These are phyloP conservation scores for Phylloscopus trochilus DNA, from an alignment of 2,113 vertebrate genomes.

Conservation along the genomic window DNA sequence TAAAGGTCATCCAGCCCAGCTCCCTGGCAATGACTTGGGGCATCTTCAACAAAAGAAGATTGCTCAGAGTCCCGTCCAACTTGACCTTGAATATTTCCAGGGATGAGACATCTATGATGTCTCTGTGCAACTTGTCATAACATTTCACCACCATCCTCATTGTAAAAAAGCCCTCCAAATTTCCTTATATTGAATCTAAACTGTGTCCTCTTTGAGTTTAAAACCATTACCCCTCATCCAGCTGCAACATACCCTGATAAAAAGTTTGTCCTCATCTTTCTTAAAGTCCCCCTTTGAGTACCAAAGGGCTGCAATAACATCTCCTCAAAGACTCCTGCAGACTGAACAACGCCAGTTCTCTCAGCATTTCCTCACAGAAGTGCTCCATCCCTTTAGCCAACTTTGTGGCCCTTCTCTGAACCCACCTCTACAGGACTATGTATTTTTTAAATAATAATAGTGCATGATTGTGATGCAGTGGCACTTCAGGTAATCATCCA, in stretches of 20 bases:
- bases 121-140: not conserved
- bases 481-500: not conserved
- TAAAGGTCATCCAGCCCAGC: not conserved
- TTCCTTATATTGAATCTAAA: not conserved
- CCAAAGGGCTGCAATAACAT: not conserved
- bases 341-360: not conserved
- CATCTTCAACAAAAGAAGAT: not conserved
- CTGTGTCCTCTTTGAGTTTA: not conserved
- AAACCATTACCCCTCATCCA: not conserved
- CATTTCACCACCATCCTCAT: not conserved
- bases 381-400: not conserved
- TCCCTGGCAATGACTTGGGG: rapidly evolving
- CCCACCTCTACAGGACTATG: rapidly evolving
- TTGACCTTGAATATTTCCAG: not conserved
- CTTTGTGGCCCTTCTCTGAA: not conserved
- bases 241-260: not conserved
- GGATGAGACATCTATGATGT: not conserved
- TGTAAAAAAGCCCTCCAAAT: not conserved
- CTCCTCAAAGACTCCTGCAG: not conserved
- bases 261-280: not conserved
- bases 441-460: not conserved
- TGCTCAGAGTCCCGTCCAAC: not conserved
- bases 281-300: not conserved
- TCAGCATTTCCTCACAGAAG: not conserved
- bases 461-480: not conserved